phyloP scores from a whole-genome alignment of 2,113 vertebrate species.

The Eurystomus gularis region DNA sequence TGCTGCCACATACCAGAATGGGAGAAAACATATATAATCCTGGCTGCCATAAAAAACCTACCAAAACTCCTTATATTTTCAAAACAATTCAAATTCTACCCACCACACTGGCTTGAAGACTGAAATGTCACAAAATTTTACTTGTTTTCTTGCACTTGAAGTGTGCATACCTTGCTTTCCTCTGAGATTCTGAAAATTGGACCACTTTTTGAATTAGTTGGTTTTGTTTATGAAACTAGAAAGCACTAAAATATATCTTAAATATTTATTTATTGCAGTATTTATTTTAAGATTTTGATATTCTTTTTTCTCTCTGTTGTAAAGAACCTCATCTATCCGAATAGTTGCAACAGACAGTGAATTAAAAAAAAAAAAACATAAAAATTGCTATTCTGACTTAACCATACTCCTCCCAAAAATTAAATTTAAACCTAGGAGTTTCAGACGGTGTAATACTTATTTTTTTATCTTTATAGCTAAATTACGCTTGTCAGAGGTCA shows the following conservation, averaged over 20 bases:
- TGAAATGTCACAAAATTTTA: neutral
- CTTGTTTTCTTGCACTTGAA: neutral
- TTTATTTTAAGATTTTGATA: neutral
- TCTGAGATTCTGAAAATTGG: neutral
- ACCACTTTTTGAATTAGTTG: neutral
- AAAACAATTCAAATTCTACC: neutral
- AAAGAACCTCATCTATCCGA: neutral
- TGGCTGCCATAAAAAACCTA: neutral
- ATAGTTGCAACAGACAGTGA: neutral
- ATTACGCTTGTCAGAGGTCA: neutral
- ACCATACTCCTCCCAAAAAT: fast-evolving
- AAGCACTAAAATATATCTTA: neutral
- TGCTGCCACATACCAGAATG: fast-evolving
- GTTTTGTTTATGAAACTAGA: neutral
- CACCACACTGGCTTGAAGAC: neutral
- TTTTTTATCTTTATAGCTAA: neutral
- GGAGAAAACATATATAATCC: neutral
- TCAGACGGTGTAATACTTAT: neutral
- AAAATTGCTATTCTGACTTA: neutral
- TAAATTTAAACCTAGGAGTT: neutral
- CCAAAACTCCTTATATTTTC: neutral
- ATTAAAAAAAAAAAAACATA: neutral
- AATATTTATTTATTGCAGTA: neutral
- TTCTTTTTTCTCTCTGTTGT: neutral
- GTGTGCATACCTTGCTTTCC: neutral